These are phyloP conservation scores for Hormaphis cornu DNA, from an alignment of 1,140 invertebrate genomes.

Conservation along the genomic window DNA sequence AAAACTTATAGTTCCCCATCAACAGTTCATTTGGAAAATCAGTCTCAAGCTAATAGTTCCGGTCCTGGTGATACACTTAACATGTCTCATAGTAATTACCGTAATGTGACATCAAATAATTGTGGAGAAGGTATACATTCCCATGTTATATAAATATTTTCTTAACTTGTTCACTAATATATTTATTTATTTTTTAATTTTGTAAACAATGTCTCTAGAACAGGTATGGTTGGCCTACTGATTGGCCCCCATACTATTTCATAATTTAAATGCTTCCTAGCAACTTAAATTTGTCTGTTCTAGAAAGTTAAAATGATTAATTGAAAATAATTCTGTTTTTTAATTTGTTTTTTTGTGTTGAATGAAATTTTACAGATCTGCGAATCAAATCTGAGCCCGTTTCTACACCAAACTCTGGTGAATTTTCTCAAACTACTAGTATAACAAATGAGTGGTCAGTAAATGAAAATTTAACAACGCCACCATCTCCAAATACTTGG, in stretches of 20 bases:
- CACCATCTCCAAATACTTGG: conserved; percentile 33
- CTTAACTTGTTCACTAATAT: neutral
- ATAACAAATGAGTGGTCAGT: conserved; percentile 41
- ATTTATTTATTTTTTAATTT: neutral
- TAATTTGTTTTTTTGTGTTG: neutral
- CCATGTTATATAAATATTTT: neutral
- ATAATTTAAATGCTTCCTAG: no score
- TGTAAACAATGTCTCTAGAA: no score
- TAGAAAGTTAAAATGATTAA: no score
- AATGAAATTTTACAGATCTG: conserved; percentile 45
- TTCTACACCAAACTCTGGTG: conserved; percentile 42
- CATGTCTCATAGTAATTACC: conserved; percentile 11
- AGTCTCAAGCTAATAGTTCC: conserved; percentile 9
- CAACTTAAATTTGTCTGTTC: no score
- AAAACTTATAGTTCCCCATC: conserved; percentile 10
- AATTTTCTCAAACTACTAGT: conserved; percentile 41
- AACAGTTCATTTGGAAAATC: conserved; percentile 29
- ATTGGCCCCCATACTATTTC: no score
- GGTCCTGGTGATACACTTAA: neutral
- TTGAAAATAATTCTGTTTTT: neutral
- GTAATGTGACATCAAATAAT: conserved; percentile 1
- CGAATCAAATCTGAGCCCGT: conserved; percentile 53
- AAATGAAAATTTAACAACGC: conserved; percentile 37
- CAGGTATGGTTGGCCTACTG: no score
- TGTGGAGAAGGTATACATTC: conserved; percentile 20